Evolutionary conservation across 37 sponge, comb jelly and placozoan genomes (phyloP).

Genomic region (Lycopodina hypogea): DNA sequence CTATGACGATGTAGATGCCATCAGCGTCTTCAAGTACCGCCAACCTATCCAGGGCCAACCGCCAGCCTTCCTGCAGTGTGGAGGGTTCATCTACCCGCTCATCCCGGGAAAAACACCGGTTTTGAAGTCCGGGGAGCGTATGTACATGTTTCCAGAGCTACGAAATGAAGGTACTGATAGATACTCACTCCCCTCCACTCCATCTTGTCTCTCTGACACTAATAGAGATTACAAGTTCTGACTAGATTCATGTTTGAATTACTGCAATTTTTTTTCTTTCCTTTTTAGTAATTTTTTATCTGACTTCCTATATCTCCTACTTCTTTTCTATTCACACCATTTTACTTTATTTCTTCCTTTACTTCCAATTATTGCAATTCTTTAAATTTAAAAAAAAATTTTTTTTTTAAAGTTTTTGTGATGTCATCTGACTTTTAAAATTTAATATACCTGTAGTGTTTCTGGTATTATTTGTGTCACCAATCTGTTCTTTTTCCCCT

Average conservation of each 20-base stretch:
- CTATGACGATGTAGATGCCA: slow-evolving; percentile 50
- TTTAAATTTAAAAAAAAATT: too few relatives aligned
- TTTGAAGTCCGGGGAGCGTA: slow-evolving; percentile 33
- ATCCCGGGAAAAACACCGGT: slow-evolving; percentile 65
- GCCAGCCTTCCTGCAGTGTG: slow-evolving; percentile 79
- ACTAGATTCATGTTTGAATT: not conserved
- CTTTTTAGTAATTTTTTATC: not conserved
- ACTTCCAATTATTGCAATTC: too few relatives aligned
- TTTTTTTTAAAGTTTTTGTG: too few relatives aligned
- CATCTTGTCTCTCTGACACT: too few relatives aligned
- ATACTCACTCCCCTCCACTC: too few relatives aligned
- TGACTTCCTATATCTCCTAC: too few relatives aligned
- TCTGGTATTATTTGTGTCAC: too few relatives aligned
- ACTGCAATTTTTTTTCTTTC: not conserved
- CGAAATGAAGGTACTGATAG: slow-evolving; percentile 42
- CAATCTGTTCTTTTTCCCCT: too few relatives aligned
- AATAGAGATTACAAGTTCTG: not conserved
- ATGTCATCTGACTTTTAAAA: too few relatives aligned
- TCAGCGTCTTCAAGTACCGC: slow-evolving; percentile 54
- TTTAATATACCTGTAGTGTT: too few relatives aligned
- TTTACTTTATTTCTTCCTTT: too few relatives aligned
- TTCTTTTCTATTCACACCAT: too few relatives aligned
- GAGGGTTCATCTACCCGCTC: slow-evolving; percentile 71
- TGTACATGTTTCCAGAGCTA: slow-evolving; percentile 73
- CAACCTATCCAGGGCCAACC: slow-evolving; percentile 56